These are phyloP conservation scores for Dolichotis patagonum DNA, from an alignment of 2,113 vertebrate species.

Conservation along the genomic window DNA sequence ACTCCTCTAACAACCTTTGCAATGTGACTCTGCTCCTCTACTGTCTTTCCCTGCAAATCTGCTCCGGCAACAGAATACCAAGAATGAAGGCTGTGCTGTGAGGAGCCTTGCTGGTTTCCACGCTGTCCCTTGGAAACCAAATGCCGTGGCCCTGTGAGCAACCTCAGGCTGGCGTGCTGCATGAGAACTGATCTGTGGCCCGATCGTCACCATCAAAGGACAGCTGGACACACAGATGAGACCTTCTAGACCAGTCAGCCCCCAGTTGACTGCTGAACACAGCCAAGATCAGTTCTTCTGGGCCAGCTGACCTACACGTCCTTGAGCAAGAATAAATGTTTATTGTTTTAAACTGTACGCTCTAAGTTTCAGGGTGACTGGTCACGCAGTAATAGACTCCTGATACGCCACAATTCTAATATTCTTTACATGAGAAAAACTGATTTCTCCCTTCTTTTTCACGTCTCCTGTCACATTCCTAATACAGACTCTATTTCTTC, in stretches of 20 bases:
- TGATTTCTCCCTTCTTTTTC: not conserved
- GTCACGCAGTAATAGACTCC: not conserved
- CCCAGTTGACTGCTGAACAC: not conserved
- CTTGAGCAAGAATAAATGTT: not conserved
- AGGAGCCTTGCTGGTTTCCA: not conserved
- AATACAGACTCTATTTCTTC: not conserved
- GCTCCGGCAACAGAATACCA: not conserved
- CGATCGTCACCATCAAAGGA: not conserved
- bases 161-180: not conserved
- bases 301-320: not conserved
- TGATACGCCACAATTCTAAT: not conserved
- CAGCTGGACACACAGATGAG: too few relatives aligned
- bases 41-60: not conserved
- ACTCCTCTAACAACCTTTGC: not conserved
- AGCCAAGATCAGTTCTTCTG: not conserved
- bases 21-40: not conserved
- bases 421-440: not conserved
- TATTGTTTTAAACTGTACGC: not conserved
- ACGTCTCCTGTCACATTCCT: not conserved
- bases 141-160: not conserved
- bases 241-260: not conserved
- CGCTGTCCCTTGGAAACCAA: not conserved
- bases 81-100: not conserved
- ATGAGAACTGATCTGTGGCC: rapidly evolving
- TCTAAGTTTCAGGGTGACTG: not conserved